These are phyloP conservation scores for Ispidina lecontei DNA, from an alignment of 2,797 vertebrate species.

Conservation along the genomic window DNA sequence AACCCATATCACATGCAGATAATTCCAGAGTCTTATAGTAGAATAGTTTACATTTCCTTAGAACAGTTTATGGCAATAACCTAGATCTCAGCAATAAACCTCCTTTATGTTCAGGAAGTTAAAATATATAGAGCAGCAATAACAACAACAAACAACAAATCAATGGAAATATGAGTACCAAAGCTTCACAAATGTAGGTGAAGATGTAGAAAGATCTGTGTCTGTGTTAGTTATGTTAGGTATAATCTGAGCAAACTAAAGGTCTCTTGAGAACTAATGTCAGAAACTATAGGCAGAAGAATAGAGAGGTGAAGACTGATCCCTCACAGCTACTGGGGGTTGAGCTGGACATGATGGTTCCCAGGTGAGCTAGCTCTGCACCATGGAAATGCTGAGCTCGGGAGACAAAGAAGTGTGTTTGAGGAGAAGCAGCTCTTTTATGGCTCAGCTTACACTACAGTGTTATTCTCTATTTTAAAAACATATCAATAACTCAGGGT, in stretches of 20 bases:
- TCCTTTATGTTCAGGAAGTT: not conserved
- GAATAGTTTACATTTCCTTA: not conserved
- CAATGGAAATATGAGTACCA: not conserved
- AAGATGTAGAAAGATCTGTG: not conserved
- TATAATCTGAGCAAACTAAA: not conserved
- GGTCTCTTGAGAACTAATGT: not conserved
- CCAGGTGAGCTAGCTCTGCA: not conserved
- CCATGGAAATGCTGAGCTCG: not conserved
- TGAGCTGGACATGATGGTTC: not conserved
- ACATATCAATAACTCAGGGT: not conserved
- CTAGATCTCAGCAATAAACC: not conserved
- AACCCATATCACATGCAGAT: not conserved
- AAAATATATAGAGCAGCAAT: not conserved
- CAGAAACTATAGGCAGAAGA: not conserved
- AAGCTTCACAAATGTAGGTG: not conserved
- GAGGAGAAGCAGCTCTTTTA: not conserved
- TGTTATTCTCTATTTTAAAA: slow-evolving; percentile 24
- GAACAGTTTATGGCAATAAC: not conserved
- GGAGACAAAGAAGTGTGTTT: not conserved
- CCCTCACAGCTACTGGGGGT: not conserved
- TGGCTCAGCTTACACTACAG: not conserved
- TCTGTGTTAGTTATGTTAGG: not conserved
- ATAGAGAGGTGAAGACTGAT: not conserved
- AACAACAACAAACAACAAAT: slow-evolving; percentile 15
- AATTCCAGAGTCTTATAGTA: not conserved